Percentiles rank a stretch among this genome's conserved stretches.
Evolutionary conservation across 2,797 vertebrate species (phyloP).

Genomic region (Phoebastria nigripes): DNA sequence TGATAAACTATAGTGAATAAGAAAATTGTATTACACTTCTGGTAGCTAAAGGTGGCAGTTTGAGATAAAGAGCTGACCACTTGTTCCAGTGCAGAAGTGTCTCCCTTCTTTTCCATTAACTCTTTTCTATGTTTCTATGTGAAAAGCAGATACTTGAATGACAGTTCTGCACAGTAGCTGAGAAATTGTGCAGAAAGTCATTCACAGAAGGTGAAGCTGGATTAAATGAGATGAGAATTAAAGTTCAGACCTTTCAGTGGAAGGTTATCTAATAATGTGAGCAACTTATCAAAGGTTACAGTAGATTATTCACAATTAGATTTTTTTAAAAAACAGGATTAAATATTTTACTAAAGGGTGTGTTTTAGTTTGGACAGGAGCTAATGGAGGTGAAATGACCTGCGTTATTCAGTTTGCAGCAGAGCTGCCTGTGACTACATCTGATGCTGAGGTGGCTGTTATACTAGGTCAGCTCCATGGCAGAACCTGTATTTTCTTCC

Average conservation of each 20-base stretch:
- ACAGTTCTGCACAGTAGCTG: not conserved
- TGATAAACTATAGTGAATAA: not conserved
- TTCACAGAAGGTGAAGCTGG: not conserved
- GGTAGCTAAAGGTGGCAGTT: not conserved
- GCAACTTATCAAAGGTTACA: not conserved
- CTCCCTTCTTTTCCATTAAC: not conserved
- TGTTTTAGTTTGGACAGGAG: not conserved
- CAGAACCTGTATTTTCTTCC: not conserved
- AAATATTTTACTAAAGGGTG: rapidly evolving
- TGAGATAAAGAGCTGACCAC: not conserved
- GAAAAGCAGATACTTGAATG: not conserved
- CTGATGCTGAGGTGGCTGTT: not conserved
- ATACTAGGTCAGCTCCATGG: not conserved
- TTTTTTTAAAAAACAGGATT: not conserved
- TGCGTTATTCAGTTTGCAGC: rapidly evolving
- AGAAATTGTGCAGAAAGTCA: not conserved
- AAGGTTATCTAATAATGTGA: not conserved
- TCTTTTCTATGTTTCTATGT: not conserved
- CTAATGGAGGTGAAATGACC: no score
- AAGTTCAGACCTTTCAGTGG: not conserved
- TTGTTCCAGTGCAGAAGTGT: not conserved
- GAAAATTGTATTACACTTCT: not conserved
- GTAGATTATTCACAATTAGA: not conserved
- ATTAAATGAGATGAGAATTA: not conserved
- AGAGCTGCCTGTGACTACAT: not conserved